Percentiles rank a stretch among this genome's conserved stretches.
These are phyloP conservation scores for Psilanteris sp. DNA, from an alignment of 1,140 invertebrate species.

Conservation along the genomic window DNA sequence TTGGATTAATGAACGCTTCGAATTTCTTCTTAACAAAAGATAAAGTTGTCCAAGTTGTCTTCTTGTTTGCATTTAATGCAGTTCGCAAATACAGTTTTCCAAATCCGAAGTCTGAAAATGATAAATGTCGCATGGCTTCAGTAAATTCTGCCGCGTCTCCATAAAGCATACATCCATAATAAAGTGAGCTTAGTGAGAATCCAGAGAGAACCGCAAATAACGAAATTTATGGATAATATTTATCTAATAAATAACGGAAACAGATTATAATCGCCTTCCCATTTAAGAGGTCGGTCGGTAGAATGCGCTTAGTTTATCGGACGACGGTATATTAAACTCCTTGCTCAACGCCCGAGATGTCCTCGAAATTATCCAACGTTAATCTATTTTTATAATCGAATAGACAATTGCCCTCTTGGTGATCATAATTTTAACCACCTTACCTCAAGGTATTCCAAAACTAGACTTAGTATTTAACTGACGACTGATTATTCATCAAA, in stretches of 20 bases:
- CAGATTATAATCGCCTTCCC: slow-evolving; percentile 53
- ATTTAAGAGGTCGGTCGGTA: slow-evolving; percentile 44
- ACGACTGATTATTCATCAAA: slow-evolving; percentile 48
- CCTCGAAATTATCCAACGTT: slow-evolving; percentile 51
- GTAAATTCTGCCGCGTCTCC: slow-evolving; percentile 40
- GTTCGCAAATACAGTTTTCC: slow-evolving; percentile 44
- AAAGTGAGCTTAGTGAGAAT: slow-evolving; percentile 50
- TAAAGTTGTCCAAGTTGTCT: slow-evolving; percentile 35
- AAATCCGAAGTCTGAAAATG: slow-evolving; percentile 44
- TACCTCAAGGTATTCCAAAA: slow-evolving; percentile 41
- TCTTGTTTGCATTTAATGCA: slow-evolving; percentile 35
- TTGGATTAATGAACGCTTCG: slow-evolving; percentile 26
- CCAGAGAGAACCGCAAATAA: slow-evolving; percentile 40
- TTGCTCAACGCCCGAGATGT: slow-evolving; percentile 20
- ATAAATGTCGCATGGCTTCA: slow-evolving; percentile 36
- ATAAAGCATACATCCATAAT: slow-evolving; percentile 53
- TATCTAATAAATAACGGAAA: slow-evolving; percentile 61
- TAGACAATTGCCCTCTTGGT: slow-evolving; percentile 37
- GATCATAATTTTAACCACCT: slow-evolving; percentile 32
- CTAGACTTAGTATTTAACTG: slow-evolving; percentile 46
- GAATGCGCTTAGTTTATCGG: slow-evolving; percentile 25
- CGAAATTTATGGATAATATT: slow-evolving; percentile 56
- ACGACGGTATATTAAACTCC: slow-evolving; percentile 25
- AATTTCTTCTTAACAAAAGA: slow-evolving; percentile 40
- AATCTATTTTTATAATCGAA: slow-evolving; percentile 61